Conservation (phyloP, 2,113 vertebrate species). For the Bolborhynchus lineola region DNA sequence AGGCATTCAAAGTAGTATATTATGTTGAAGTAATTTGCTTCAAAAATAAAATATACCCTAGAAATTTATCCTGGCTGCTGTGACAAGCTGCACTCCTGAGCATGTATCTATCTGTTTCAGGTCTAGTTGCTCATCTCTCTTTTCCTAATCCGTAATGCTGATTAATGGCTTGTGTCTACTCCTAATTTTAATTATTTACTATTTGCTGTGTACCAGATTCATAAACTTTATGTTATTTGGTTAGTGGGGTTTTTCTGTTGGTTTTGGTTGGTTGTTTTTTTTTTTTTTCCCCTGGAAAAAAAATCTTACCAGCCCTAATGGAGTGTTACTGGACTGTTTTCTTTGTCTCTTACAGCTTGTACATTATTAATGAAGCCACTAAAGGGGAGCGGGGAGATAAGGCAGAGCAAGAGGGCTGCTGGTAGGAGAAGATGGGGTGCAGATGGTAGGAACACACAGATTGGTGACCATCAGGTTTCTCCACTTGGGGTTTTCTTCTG, state of each 20-base stretch:
- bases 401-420: background rate
- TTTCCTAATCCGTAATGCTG: fast-evolving
- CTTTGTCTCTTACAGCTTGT: slow-evolving; percentile 66
- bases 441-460: background rate
- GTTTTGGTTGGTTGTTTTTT: too few relatives aligned
- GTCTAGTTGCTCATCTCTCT: background rate
- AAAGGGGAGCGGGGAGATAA: background rate
- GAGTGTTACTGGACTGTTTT: background rate
- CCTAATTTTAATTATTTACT: background rate
- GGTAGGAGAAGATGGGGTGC: background rate
- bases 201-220: background rate
- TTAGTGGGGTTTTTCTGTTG: too few relatives aligned
- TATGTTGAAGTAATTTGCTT: slow-evolving; percentile 37
- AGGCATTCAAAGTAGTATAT: slow-evolving; percentile 18
- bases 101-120: background rate
- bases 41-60: background rate
- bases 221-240: background rate
- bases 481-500: background rate
- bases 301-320: background rate
- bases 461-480: background rate
- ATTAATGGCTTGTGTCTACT: background rate
- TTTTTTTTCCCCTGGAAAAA: background rate
- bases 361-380: slow-evolving; percentile 61
- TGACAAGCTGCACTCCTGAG: slow-evolving; percentile 12
- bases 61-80: slow-evolving; percentile 24